phyloP scores from a whole-genome alignment of 1,140 invertebrate genomes.

The Brachionus asplanchnoidis region DNA sequence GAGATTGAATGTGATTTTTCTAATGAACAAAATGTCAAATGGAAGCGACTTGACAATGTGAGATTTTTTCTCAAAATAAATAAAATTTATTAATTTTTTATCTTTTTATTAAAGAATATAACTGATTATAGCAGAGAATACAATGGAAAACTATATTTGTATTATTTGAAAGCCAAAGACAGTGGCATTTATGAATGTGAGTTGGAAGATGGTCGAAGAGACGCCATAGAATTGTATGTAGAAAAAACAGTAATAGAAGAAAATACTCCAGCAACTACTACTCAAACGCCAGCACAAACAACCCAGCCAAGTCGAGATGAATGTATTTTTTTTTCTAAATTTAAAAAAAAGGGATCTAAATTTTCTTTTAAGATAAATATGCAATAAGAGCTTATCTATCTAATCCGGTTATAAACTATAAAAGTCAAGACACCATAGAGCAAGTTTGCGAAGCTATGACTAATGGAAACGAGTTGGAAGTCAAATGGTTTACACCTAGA shows the following conservation, averaged over 20 bases:
- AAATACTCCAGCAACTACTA: not conserved
- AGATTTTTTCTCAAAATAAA: not conserved
- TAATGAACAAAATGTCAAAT: not conserved
- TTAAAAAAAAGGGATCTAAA: not conserved
- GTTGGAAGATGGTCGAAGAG: not conserved
- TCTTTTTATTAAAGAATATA: not conserved
- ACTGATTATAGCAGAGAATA: constrained; percentile 11
- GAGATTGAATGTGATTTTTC: not conserved
- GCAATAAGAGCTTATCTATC: constrained; percentile 8
- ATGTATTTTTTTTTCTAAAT: not conserved
- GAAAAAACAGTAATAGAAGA: not conserved
- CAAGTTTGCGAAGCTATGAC: constrained; percentile 24
- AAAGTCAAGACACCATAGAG: not conserved
- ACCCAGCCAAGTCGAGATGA: not conserved
- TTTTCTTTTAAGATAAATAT: not conserved
- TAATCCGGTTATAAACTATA: not conserved
- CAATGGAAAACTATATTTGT: constrained; percentile 4
- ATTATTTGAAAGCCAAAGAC: not conserved
- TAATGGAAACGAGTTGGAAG: not conserved
- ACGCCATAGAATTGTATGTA: not conserved
- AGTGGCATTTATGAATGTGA: constrained; percentile 14
- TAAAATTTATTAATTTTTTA: too few relatives aligned
- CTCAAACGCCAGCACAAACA: not conserved
- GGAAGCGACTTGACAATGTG: not conserved
- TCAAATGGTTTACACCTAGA: not conserved